These are phyloP conservation scores for Augochlorella aurata DNA, from an alignment of 2,888 invertebrate genomes.

Conservation along the genomic window DNA sequence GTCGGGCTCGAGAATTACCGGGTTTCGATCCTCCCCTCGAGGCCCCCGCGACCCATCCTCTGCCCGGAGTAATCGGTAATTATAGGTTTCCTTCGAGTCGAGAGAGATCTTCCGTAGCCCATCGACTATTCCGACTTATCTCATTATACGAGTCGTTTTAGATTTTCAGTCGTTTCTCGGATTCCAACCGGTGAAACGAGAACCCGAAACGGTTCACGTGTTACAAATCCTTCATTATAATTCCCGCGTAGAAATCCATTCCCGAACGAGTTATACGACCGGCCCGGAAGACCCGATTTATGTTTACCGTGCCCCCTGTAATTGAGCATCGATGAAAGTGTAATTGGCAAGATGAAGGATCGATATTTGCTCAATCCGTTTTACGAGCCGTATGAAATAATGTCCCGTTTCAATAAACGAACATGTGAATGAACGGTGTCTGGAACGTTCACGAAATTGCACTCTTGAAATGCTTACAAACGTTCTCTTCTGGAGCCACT, in stretches of 20 bases:
- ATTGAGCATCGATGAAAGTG: slow-evolving; percentile 5
- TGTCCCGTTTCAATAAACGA: background rate
- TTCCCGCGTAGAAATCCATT: slow-evolving; percentile 1
- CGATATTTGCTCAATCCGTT: background rate
- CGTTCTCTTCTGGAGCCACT: background rate
- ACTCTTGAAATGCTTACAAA: background rate
- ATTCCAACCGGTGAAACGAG: slow-evolving; percentile 32
- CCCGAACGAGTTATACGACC: background rate
- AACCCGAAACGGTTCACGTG: slow-evolving; percentile 16
- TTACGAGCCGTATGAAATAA: background rate
- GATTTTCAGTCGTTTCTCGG: slow-evolving; percentile 41
- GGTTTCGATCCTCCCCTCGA: slow-evolving; percentile 33
- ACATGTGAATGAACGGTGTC: background rate
- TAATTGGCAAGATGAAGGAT: background rate
- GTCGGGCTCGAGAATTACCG: slow-evolving; percentile 62
- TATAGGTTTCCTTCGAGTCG: slow-evolving; percentile 68
- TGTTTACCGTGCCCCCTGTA: background rate
- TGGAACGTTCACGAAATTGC: background rate
- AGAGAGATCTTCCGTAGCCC: slow-evolving; percentile 58
- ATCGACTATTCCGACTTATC: slow-evolving; percentile 49
- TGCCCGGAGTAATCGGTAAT: slow-evolving; percentile 75
- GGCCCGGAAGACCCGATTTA: background rate
- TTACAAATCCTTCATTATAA: slow-evolving; percentile 5
- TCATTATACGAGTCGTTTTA: slow-evolving; percentile 58
- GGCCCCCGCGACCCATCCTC: background rate